Evolutionary conservation across 2,888 invertebrate genomes (phyloP), one percentile per base, ranked within the genome.

Genomic region (Leucoptera coffeella): DNA sequence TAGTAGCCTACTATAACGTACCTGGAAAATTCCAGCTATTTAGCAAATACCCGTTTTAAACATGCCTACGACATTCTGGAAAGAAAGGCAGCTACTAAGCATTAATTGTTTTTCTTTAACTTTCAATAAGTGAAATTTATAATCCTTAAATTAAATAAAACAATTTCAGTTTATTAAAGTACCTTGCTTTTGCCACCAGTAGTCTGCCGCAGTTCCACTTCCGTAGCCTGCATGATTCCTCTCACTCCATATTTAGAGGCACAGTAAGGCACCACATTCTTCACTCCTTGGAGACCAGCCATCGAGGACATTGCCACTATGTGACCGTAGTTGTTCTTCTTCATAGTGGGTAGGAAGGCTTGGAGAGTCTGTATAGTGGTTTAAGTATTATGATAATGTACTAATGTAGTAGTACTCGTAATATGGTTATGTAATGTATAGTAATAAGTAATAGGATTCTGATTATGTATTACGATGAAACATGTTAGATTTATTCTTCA

Each of bases 221-320:
- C 61, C 4, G 93, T 43, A 0, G 86, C 75, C 42, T 92, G 87
- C 82, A 90, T 89, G 36, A 91, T 62, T 10, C 93, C 89, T 32
- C 81, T 65, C 1, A 86, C 85, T 0, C 87, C 89, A 42, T 76
- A 86, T 49, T 89, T 89, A n/a, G 81, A 77, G 5, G 82, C 82
- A 47, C 85, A 83, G 51, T 89, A 89, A 0, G 88, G 86, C 5
- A 84, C 85, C 32, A 88, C 47, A 54, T 88, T 85, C 2, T 76
- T 50, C 1, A 82, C 41, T 0, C 86, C 87, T 36, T 82, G 45
- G 15, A 85, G 42, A 1, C 88, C 88, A 1, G 86, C 85, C 56
- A 84, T 78, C 0, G 88, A 88, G 0, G 85, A 84, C 39, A 78
- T 55, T 1, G 80, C 75, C 2, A 88, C 82, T 19, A 89, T 73